Evolutionary conservation across 2,797 vertebrate genomes (phyloP).

Genomic region (Takifugu rubripes): DNA sequence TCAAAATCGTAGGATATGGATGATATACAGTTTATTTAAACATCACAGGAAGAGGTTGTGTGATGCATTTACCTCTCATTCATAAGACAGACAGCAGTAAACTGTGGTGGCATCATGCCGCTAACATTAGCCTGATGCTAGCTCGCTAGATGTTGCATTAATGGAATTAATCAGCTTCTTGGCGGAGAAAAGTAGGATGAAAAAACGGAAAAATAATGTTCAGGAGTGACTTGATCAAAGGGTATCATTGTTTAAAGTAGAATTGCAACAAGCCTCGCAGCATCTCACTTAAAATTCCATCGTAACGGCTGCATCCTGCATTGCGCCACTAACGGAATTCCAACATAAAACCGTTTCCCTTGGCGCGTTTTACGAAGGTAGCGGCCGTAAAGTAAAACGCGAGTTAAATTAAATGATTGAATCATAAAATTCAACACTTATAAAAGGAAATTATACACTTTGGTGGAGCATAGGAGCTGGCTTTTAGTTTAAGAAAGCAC

Average conservation of each 20-base stretch:
- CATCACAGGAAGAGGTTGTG: constrained; percentile 9
- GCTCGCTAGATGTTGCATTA: no score
- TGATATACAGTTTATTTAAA: constrained; percentile 47
- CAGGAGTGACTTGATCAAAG: no score
- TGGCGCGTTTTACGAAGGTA: constrained; percentile 46
- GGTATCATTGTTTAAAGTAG: no score
- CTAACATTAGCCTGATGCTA: no score
- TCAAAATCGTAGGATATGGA: constrained; percentile 53
- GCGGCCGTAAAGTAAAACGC: constrained; percentile 33
- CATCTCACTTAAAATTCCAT: constrained; percentile 27
- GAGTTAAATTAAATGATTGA: constrained; percentile 12
- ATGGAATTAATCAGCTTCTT: no score
- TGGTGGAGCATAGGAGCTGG: constrained; percentile 25
- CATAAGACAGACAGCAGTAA: constrained; percentile 4
- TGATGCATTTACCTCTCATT: not conserved
- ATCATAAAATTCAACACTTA: constrained; percentile 45
- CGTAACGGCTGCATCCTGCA: constrained; percentile 49
- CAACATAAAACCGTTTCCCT: constrained; percentile 53
- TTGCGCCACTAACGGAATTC: constrained; percentile 54
- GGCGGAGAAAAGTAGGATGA: no score
- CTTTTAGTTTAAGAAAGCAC: constrained; percentile 65
- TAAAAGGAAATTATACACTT: constrained; percentile 40
- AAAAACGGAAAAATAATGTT: no score
- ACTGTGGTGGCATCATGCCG: no score
- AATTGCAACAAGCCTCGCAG: not conserved